Conservation (phyloP, 1,140 invertebrate genomes). For the Drosophila equinoxialis region DNA sequence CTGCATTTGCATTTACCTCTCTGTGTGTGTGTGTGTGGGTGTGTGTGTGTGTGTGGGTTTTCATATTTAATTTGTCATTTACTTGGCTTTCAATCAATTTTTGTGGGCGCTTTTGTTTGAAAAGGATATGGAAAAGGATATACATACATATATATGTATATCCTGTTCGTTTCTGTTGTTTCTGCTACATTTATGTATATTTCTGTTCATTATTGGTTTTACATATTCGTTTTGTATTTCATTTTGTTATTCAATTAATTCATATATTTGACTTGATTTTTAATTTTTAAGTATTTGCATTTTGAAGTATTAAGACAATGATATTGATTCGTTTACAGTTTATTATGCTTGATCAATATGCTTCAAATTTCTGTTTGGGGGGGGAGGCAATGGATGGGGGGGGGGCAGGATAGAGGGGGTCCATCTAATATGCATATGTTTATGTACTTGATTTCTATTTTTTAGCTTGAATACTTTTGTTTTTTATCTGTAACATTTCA, state of each 20-base stretch:
- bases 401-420: neutral
- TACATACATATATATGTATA: too few species aligned
- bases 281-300: slow-evolving; percentile 56
- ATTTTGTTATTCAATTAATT: slow-evolving; percentile 44
- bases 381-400: neutral
- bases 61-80: slow-evolving; percentile 39
- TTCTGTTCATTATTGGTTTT: slow-evolving; percentile 63
- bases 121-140: slow-evolving; percentile 42
- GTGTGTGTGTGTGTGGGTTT: slow-evolving; percentile 16
- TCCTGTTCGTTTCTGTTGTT: too few species aligned
- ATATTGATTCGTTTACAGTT: slow-evolving; percentile 58
- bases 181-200: slow-evolving; percentile 50
- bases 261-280: slow-evolving; percentile 52
- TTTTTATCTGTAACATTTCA: slow-evolving; percentile 55
- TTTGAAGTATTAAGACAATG: slow-evolving; percentile 60
- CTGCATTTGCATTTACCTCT: slow-evolving; percentile 50
- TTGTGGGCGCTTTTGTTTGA: slow-evolving; percentile 28
- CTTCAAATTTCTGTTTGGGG: slow-evolving; percentile 31
- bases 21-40: slow-evolving; percentile 28
- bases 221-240: slow-evolving; percentile 52
- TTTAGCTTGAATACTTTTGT: slow-evolving; percentile 30
- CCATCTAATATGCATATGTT: slow-evolving; percentile 17
- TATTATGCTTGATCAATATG: slow-evolving; percentile 36
- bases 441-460: slow-evolving; percentile 38
- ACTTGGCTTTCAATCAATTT: slow-evolving; percentile 14